phyloP scores from a whole-genome alignment of 2,113 vertebrate species.

The Chionis minor region DNA sequence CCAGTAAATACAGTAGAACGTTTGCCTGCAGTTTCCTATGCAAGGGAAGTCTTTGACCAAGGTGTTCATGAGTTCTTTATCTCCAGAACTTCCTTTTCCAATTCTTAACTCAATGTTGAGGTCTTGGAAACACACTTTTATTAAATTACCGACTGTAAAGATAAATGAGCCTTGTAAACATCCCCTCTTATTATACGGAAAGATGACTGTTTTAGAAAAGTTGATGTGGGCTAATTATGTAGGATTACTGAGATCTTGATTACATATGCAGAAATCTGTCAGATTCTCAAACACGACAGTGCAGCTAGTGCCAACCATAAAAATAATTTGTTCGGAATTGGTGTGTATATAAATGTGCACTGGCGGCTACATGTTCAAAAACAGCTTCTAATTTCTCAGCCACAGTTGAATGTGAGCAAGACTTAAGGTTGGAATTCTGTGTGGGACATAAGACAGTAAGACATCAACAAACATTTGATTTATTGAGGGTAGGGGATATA shows the following conservation, averaged over 20 bases:
- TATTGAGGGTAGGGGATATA: not conserved
- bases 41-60: conserved; percentile 33
- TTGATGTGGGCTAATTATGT: conserved; percentile 66
- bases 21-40: conserved; percentile 7
- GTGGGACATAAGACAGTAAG: not conserved
- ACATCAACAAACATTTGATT: not conserved
- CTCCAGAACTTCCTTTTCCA: conserved; percentile 39
- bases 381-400: not conserved
- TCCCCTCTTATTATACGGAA: conserved; percentile 60
- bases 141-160: conserved; percentile 65
- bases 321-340: conserved; percentile 57
- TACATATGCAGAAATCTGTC: conserved; percentile 60
- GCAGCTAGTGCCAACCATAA: conserved; percentile 35
- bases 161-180: conserved; percentile 65
- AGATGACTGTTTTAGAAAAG: conserved; percentile 66
- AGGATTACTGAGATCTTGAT: conserved; percentile 65
- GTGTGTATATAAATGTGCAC: conserved; percentile 33
- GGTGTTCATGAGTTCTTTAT: conserved; percentile 36
- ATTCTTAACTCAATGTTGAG: conserved; percentile 46
- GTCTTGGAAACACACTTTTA: conserved; percentile 54
- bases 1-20: not conserved
- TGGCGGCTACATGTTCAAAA: not conserved
- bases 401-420: not conserved
- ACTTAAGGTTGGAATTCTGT: not conserved
- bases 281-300: conserved; percentile 28